These are phyloP conservation scores for Crocidura indochinensis DNA, from an alignment of 2,797 vertebrate species.

Conservation along the genomic window DNA sequence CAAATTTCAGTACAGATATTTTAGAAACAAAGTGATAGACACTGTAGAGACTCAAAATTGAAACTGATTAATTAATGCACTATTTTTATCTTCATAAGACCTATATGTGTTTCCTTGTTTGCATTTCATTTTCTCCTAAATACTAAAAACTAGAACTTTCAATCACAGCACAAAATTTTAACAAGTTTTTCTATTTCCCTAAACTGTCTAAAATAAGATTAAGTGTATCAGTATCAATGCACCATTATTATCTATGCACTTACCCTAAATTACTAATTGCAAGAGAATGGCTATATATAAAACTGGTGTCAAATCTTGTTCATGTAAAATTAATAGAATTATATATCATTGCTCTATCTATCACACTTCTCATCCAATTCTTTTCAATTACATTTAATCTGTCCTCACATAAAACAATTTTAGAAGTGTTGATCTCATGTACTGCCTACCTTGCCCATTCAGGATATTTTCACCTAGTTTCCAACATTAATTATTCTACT, in stretches of 20 bases:
- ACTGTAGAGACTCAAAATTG: constrained; percentile 23
- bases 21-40: constrained; percentile 44
- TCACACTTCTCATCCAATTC: background rate
- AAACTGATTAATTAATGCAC: background rate
- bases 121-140: background rate
- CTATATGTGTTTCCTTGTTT: background rate
- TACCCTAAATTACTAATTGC: constrained; percentile 62
- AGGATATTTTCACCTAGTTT: background rate
- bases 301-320: background rate
- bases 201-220: constrained; percentile 52
- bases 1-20: constrained; percentile 26
- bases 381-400: constrained; percentile 22
- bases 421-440: background rate
- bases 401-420: constrained; percentile 22
- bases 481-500: constrained; percentile 1
- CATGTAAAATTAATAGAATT: constrained; percentile 64
- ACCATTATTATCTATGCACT: constrained; percentile 53
- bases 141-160: constrained; percentile 42
- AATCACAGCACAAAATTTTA: constrained; percentile 17
- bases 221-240: background rate
- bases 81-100: constrained; percentile 2
- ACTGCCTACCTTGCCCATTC: background rate
- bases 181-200: constrained; percentile 34
- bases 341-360: background rate
- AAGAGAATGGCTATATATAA: constrained; percentile 45